These are phyloP conservation scores for Cebuella pygmaea DNA, from an alignment of 2,797 vertebrate species.

Conservation along the genomic window DNA sequence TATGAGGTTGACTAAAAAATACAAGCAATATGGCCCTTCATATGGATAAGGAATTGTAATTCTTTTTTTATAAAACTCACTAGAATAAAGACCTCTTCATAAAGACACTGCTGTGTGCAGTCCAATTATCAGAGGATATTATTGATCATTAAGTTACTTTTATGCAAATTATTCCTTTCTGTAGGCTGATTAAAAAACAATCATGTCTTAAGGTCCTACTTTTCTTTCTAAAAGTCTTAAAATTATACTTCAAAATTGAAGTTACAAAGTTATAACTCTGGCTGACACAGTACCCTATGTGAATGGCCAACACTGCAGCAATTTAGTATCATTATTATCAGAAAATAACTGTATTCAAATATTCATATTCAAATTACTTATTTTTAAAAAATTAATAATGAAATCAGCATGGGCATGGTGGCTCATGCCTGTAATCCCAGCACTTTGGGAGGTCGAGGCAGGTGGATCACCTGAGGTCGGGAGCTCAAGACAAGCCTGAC, in stretches of 20 bases:
- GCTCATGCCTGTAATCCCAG: too few species aligned
- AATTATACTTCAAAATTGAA: background rate
- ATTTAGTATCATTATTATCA: background rate
- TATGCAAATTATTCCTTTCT: background rate
- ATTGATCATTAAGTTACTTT: background rate
- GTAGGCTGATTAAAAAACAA: background rate
- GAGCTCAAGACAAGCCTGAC: too few species aligned
- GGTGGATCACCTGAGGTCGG: too few species aligned
- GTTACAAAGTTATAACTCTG: background rate
- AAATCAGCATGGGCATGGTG: too few species aligned
- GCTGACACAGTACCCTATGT: background rate
- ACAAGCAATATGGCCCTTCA: background rate
- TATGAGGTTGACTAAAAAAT: slow-evolving; percentile 39
- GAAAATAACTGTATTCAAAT: slow-evolving; percentile 9
- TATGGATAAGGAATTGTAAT: background rate
- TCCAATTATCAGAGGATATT: background rate
- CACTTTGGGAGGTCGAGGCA: too few species aligned
- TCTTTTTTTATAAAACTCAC: slow-evolving; percentile 17
- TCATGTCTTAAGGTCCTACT: background rate
- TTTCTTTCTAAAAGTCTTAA: slow-evolving; percentile 2
- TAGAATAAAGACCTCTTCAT: background rate
- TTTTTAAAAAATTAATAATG: background rate
- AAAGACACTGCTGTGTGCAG: background rate
- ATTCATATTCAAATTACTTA: background rate
- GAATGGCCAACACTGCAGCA: background rate